Evolutionary conservation across 37 sponge, comb jelly and placozoan genomes (phyloP), one percentile per base, ranked within the genome.

Genomic region (Amphimedon queenslandica): DNA sequence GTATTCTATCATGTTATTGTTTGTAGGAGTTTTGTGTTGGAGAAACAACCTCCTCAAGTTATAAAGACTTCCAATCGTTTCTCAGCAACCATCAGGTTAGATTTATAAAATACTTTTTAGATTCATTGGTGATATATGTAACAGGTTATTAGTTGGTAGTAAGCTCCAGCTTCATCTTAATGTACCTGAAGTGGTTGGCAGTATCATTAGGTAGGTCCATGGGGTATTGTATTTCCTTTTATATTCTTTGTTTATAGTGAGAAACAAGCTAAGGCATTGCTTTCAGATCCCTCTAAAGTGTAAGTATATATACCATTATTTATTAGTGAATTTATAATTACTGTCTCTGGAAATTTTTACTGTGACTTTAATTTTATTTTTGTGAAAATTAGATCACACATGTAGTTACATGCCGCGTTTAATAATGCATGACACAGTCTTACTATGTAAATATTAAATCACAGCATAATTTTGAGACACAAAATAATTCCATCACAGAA

Each of bases 11-110:
- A 67, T 32, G 4, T 34, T 1, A 21, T 35, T 32, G 58, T 37
- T 18, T 69, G 1, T 56, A 93, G 94, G 80, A 86, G 89, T 55
- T 97, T 97, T 77, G 86, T 97, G 47, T 58, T 97, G 16, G 99
- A 97, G 75, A 88, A 94, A 60, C 92, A 97, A 42, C 99, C 99
- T 6, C 99, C 99, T 6, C 99, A 97, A 78, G 99, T 97, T 8
- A 76, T 97, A 66, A 97, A 97, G 79, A 94, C 92, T 32, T 77
- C 88, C 63, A 97, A 94, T 63, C 70, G 88, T 24, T 97, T 97
- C 63, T 76, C 89, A 21, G 86, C 92, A 8, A 64, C 82, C 28
- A 84, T 88, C 18, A 84, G 98, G 91, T 93, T 38, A 56, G 85
- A 39, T 34, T 78, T 58, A 33, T 39, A 37, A 55, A 34, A 42